Evolutionary conservation across 2,888 invertebrate species (phyloP), one percentile per base, ranked within the genome.

Genomic region (Troides oblongomaculatus): DNA sequence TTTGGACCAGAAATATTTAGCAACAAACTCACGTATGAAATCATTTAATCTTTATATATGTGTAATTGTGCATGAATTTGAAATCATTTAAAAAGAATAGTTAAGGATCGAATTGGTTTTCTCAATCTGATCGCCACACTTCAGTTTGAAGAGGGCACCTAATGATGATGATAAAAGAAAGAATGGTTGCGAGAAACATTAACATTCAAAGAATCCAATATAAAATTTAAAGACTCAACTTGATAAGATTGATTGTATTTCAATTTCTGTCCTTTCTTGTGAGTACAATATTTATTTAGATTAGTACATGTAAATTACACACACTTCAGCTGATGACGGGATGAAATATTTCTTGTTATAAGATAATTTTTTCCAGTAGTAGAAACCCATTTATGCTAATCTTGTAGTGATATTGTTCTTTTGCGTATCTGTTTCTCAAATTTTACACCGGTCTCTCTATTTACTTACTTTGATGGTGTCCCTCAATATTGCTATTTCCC

Each of bases 401-500:
- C 46, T 12, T 12, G 46, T 12, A 4, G 46, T 14, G 39, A 39
- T 39, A 10, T 39, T 10, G 10, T 1, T 10, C 8, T 39, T 39
- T 10, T 39, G 39, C 39, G 7, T 1, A 18, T 50, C 14, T 5
- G 5, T 50, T 17, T 53, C n/a, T n/a, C 18, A 53, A 53, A 12
- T 5, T 50, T n/a, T 53, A 53, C n/a, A 53, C 18, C 18, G 30
- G 8, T n/a, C 6, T 50, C 17, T 5, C 17, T 14, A 71, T 58
- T 68, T 53, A 58, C 75, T 77, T 56, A 97, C 97, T 95, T 98
- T 98, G 85, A 98, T 97, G 71, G 98, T 98, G 85, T 98, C 98
- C 73, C 98, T 94, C 78, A 98, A 94, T 86, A 98, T 97, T 75
- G 97, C 97, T 78, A 98, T 97, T 93, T 98, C 98, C 79, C 98